Evolutionary conservation across 1,140 invertebrate species (phyloP).

Genomic region (Argopecten irradians): DNA sequence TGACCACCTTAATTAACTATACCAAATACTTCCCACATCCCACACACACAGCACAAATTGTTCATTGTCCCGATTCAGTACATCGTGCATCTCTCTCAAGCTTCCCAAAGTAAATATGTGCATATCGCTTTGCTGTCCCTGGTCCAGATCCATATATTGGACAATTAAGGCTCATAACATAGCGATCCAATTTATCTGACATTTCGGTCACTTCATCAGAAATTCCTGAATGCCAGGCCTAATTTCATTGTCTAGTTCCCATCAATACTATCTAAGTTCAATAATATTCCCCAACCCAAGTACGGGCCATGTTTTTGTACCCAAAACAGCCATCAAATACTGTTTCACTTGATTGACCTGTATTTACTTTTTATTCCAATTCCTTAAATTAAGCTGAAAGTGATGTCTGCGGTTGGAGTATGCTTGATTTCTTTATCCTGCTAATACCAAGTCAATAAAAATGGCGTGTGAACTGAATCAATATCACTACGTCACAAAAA

Average conservation of each 20-base stretch:
- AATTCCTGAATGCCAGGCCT: conserved; percentile 14
- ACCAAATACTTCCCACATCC: not conserved
- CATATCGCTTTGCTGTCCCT: not conserved
- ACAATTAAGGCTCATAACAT: conserved; percentile 24
- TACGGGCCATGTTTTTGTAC: not conserved
- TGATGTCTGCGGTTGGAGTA: not conserved
- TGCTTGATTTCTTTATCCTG: not conserved
- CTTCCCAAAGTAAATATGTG: not conserved
- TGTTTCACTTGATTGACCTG: not conserved
- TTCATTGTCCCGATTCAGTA: not conserved
- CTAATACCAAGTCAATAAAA: not conserved
- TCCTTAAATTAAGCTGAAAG: not conserved
- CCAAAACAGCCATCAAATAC: not conserved
- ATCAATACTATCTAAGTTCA: not conserved
- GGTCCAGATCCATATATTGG: not conserved
- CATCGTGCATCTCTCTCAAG: not conserved
- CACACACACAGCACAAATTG: conserved; percentile 5
- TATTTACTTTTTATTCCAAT: not conserved
- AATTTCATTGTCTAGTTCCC: not conserved
- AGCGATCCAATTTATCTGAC: not conserved
- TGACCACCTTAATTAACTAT: not conserved
- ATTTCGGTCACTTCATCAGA: not conserved
- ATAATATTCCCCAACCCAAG: not conserved
- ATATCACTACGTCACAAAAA: not conserved
- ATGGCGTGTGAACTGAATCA: not conserved